phyloP scores from a whole-genome alignment of 2,797 vertebrate species.

The Siniperca obscura region DNA sequence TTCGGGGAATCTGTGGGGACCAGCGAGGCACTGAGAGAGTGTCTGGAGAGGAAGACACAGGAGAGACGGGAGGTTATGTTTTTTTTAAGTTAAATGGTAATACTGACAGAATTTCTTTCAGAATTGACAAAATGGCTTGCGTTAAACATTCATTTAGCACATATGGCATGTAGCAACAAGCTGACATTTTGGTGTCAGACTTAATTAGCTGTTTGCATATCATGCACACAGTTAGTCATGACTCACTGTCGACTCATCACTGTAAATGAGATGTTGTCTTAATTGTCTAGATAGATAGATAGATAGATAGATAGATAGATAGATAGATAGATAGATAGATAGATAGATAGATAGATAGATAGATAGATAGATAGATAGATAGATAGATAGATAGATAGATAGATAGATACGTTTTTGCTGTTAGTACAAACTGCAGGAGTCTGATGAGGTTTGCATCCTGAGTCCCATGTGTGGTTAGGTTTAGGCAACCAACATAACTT shows the following conservation, averaged over 20 bases:
- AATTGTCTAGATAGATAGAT: slow-evolving; percentile 13
- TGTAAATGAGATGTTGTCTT: slow-evolving; percentile 27
- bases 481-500: too few relatives aligned
- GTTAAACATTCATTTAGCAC: slow-evolving; percentile 21
- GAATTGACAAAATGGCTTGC: background rate
- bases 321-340: slow-evolving; percentile 10
- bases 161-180: slow-evolving; percentile 33
- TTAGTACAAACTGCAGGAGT: too few relatives aligned
- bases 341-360: background rate
- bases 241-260: slow-evolving; percentile 31
- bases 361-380: background rate
- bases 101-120: slow-evolving; percentile 25
- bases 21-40: slow-evolving; percentile 99
- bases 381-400: background rate
- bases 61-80: slow-evolving; percentile 25
- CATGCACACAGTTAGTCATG: slow-evolving; percentile 8
- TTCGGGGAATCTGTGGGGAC: slow-evolving; percentile 98
- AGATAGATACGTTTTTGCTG: too few relatives aligned
- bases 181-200: slow-evolving; percentile 35
- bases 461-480: too few relatives aligned
- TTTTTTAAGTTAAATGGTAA: slow-evolving; percentile 2
- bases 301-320: slow-evolving; percentile 24
- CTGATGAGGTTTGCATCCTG: too few relatives aligned
- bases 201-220: slow-evolving; percentile 38
- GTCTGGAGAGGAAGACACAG: slow-evolving; percentile 82